Base-by-base conservation (phyloP, 2,797 vertebrate genomes). In the Coregonus ussuriensis region DNA sequence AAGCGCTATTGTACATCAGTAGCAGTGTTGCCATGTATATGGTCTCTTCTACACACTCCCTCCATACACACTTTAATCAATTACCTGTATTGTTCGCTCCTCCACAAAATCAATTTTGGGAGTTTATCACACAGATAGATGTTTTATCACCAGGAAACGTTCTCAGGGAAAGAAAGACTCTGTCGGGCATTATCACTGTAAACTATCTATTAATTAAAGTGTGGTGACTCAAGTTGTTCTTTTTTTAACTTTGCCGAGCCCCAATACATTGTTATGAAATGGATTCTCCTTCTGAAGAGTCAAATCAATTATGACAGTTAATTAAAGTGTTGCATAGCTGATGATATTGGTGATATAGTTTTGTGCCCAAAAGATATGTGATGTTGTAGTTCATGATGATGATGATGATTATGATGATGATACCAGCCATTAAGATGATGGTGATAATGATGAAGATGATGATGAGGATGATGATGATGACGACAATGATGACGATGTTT, bases 161-260 rank as follows among this genome's bases (percentile, higher is more conserved):
- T 15, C 13, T 56, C 72, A 73, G n/a, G 71, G 53, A 65, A 47
- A 47, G 72, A 76, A 81, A 69, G 16, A 69, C 74, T 21, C 56
- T 67, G 73, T 6, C 18, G 56, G 41, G 9, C 31, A 35, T 78
- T 83, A 79, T 83, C 70, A 47, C 41, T 75, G 53, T 73, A 76
- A 74, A 79, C 72, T 74, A 73, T 85, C 73, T 79, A 78, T 79
- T 84, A 82, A 85, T 87, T 83, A 83, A 79, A 78, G 37, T 29
- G 41, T 47, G 41, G 51, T 18, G 47, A 71, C 53, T 53, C 69
- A 66, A 79, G 6, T 76, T 77, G 21, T 67, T 56, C 5, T 72
- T 80, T 82, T 72, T 69, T 74, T 77, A 83, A 70, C 63, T 74
- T 84, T 74, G 33, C 4, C 4, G 68, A 70, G 69, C 68, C 78